These are phyloP conservation scores for Probaryconus sp. DNA, from an alignment of 1,140 invertebrate genomes.

Conservation along the genomic window DNA sequence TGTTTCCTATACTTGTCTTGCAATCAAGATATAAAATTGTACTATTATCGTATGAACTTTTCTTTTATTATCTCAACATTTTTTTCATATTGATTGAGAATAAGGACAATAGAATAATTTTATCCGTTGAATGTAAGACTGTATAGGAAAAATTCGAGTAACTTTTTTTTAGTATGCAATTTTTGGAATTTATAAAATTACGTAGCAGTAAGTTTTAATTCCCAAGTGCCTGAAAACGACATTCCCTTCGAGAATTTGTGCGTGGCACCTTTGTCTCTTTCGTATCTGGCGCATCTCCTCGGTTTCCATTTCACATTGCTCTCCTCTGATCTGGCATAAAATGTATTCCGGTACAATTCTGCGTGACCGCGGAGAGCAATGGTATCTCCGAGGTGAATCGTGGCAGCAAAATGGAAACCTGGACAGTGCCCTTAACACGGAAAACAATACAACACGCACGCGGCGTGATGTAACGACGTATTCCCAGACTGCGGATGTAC, in stretches of 20 bases:
- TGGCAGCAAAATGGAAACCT: constrained; percentile 47
- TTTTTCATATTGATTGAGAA: too few relatives aligned
- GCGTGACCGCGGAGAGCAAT: neutral
- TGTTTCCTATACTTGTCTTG: too few relatives aligned
- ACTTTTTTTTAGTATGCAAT: too few relatives aligned
- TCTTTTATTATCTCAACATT: too few relatives aligned
- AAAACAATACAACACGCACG: constrained; percentile 39
- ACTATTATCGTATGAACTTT: too few relatives aligned
- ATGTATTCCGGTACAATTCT: constrained; percentile 47
- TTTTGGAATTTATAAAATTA: too few relatives aligned
- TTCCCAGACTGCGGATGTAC: neutral
- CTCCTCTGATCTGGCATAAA: constrained; percentile 31
- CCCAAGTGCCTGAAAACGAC: too few relatives aligned
- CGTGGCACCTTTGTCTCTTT: constrained; percentile 50
- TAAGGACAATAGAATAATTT: too few relatives aligned
- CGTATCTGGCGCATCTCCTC: constrained; percentile 48
- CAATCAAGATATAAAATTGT: too few relatives aligned
- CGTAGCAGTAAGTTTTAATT: too few relatives aligned
- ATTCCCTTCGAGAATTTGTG: constrained; percentile 45
- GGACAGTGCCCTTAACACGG: constrained; percentile 20
- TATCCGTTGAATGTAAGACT: too few relatives aligned
- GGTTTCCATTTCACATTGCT: constrained; percentile 49
- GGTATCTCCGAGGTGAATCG: constrained; percentile 36
- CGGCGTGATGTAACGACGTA: constrained; percentile 7
- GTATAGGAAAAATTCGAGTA: too few relatives aligned